phyloP scores from a whole-genome alignment of 2,888 invertebrate genomes.

The Cotesia congregata region DNA sequence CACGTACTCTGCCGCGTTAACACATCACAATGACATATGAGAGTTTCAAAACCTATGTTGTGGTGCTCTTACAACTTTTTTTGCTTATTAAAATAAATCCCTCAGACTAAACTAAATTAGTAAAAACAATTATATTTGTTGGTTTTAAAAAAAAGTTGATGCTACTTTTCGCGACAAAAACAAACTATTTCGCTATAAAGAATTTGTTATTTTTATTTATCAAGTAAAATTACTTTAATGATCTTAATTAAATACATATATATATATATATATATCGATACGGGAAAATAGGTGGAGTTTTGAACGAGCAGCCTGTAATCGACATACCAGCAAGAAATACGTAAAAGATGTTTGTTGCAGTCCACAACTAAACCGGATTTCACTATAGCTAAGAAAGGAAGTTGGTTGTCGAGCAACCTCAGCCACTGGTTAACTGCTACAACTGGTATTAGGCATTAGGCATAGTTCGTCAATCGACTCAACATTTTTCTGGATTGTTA shows the following conservation, averaged over 20 bases:
- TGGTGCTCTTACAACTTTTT: background rate
- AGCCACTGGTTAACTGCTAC: constrained; percentile 23
- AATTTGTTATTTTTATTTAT: too few relatives aligned
- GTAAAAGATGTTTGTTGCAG: background rate
- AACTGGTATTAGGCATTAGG: constrained; percentile 8
- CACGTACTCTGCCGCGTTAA: constrained; percentile 33
- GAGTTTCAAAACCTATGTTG: constrained; percentile 29
- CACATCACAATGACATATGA: constrained; percentile 32
- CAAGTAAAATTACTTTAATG: too few relatives aligned
- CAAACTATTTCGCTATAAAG: too few relatives aligned
- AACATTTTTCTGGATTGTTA: background rate
- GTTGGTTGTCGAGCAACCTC: constrained; percentile 21
- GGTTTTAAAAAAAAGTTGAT: too few relatives aligned
- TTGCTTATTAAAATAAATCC: background rate
- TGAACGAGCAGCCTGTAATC: background rate
- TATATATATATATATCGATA: background rate
- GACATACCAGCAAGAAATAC: constrained; percentile 8
- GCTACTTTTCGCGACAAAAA: too few relatives aligned
- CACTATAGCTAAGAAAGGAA: constrained; percentile 38
- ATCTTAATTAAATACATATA: background rate
- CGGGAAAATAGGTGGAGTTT: background rate
- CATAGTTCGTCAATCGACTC: constrained; percentile 16
- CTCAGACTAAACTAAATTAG: background rate
- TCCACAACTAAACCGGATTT: constrained; percentile 20
- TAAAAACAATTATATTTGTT: background rate